Percentiles rank a stretch among this genome's conserved stretches.
Conservation (phyloP, 2,888 invertebrate genomes). For the Cerastoderma edule region DNA sequence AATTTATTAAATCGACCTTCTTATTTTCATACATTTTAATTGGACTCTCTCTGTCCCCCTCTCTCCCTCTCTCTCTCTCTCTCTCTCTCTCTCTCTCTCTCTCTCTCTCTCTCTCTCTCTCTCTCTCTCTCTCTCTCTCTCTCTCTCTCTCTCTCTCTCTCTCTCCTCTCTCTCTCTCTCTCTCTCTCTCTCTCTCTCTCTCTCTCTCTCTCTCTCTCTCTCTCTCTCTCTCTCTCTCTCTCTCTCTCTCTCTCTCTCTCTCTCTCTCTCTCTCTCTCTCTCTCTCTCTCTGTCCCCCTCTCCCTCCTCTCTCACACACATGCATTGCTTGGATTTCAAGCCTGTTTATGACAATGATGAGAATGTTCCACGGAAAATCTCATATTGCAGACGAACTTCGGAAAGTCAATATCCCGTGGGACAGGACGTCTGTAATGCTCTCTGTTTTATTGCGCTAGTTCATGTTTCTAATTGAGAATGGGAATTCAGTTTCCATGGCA, state of each 20-base stretch:
- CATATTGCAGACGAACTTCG: no score
- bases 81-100: background rate
- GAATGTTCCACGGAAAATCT: no score
- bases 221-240: background rate
- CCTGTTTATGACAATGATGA: no score
- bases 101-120: background rate
- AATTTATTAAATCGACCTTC: background rate
- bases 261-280: background rate
- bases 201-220: background rate
- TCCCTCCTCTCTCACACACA: no score
- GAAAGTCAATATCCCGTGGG: no score
- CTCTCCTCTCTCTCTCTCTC: slow-evolving; percentile 4
- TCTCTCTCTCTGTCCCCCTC: background rate
- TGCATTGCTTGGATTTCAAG: no score
- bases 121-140: background rate
- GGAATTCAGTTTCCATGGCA: no score
- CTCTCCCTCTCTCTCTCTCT: background rate
- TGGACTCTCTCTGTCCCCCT: background rate
- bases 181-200: background rate
- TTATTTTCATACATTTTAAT: background rate
- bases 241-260: background rate
- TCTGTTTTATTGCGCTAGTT: no score
- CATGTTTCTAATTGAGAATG: no score
- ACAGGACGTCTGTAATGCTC: no score
- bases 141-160: background rate